Conservation (phyloP, 1,140 invertebrate genomes). For the Cyrtorhinus lividipennis region DNA sequence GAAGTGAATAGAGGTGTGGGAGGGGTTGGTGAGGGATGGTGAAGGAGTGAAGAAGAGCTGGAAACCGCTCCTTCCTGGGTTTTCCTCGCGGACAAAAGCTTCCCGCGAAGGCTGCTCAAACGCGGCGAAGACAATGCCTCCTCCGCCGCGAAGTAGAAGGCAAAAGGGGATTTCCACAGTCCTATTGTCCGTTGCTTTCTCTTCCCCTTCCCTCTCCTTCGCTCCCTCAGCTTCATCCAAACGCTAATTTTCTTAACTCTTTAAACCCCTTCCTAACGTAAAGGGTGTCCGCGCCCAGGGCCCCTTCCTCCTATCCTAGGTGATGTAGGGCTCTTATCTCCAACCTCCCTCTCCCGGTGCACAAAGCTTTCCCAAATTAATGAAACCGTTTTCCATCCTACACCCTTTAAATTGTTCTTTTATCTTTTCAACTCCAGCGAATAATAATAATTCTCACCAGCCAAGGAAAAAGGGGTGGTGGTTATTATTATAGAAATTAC, state of each 20-base stretch:
- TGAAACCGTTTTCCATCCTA: constrained; percentile 8
- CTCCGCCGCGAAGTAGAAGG: not conserved
- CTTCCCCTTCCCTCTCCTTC: no score
- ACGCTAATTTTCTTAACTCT: constrained; percentile 7
- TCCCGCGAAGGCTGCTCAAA: not conserved
- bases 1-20: not conserved
- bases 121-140: not conserved
- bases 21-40: not conserved
- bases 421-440: constrained; percentile 3
- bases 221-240: not conserved
- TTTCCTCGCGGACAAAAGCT: not conserved
- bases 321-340: constrained; percentile 7
- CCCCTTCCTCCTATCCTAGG: not conserved
- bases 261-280: constrained; percentile 2
- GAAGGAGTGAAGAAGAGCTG: not conserved
- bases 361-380: constrained; percentile 5
- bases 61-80: not conserved
- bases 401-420: constrained; percentile 3
- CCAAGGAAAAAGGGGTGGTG: not conserved
- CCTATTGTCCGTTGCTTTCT: not conserved
- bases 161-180: not conserved
- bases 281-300: not conserved
- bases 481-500: constrained; percentile 1
- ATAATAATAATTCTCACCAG: not conserved
- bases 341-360: not conserved